Percentiles rank a stretch among this genome's conserved stretches.
These are phyloP conservation scores for Oligia strigilis DNA, from an alignment of 2,888 invertebrate genomes.

Conservation along the genomic window DNA sequence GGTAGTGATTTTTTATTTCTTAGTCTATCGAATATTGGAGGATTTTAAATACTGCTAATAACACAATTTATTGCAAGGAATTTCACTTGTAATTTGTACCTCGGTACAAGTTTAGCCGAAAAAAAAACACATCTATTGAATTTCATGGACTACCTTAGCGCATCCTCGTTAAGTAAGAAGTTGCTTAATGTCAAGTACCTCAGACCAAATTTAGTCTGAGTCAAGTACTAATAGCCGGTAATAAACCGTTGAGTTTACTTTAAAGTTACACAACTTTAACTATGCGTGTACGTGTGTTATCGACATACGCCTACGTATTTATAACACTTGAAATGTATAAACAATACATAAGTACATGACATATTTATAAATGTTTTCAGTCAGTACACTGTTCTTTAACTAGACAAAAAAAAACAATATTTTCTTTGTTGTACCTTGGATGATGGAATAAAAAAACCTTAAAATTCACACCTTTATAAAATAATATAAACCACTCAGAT, in stretches of 20 bases:
- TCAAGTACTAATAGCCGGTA: too few species aligned
- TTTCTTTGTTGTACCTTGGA: background rate
- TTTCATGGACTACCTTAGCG: background rate
- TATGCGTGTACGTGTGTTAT: conserved; percentile 17
- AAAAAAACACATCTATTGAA: too few species aligned
- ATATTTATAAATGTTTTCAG: conserved; percentile 21
- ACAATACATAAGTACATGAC: background rate
- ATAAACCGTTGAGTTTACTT: background rate
- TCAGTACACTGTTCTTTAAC: background rate
- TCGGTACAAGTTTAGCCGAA: too few species aligned
- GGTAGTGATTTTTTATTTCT: too few species aligned
- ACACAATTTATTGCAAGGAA: too few species aligned
- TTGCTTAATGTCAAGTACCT: background rate
- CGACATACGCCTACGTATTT: conserved; percentile 4
- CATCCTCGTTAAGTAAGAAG: background rate
- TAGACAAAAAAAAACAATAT: background rate
- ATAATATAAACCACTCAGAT: background rate
- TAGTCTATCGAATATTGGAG: too few species aligned
- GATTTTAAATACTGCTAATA: too few species aligned
- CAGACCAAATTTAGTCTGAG: too few species aligned
- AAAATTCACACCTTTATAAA: background rate
- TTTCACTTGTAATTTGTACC: too few species aligned
- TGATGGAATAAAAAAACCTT: background rate
- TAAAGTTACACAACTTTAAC: conserved; percentile 5
- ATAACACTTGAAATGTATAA: conserved; percentile 11